Evolutionary conservation across 1,140 invertebrate genomes (phyloP).

Genomic region (Drosophila carrolli): DNA sequence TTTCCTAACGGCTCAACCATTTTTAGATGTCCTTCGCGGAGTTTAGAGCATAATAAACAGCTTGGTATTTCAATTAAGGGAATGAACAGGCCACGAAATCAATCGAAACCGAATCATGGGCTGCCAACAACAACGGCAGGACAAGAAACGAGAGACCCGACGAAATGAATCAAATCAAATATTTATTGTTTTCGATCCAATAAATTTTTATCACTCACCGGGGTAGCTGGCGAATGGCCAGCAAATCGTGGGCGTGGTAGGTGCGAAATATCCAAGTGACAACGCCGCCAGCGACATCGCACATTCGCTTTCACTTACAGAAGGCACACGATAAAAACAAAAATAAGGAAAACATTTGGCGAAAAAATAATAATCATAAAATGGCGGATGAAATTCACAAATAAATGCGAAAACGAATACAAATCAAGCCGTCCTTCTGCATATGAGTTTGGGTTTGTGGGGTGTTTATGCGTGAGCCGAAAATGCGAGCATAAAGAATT

Average conservation of each 20-base stretch:
- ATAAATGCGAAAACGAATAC: constrained; percentile 59
- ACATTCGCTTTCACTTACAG: constrained; percentile 63
- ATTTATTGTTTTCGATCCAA: constrained; percentile 83
- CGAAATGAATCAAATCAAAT: constrained; percentile 82
- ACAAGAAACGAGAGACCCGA: neutral
- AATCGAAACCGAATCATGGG: constrained; percentile 67
- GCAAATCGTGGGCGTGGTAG: constrained; percentile 31
- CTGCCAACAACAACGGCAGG: neutral
- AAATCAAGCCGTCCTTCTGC: constrained; percentile 42
- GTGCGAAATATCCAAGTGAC: constrained; percentile 50
- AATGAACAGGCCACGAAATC: constrained; percentile 56
- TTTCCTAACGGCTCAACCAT: constrained; percentile 6
- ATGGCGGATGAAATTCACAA: constrained; percentile 56
- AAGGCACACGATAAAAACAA: neutral
- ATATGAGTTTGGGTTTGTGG: constrained; percentile 27
- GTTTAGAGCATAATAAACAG: constrained; percentile 39
- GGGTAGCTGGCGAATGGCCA: constrained; percentile 37
- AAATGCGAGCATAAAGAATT: constrained; percentile 81
- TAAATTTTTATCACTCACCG: constrained; percentile 80
- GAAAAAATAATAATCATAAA: constrained; percentile 67
- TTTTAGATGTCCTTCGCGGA: neutral
- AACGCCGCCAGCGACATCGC: constrained; percentile 32
- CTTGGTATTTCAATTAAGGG: constrained; percentile 71
- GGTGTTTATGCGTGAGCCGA: constrained; percentile 48
- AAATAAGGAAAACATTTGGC: neutral